Evolutionary conservation across 2,113 vertebrate species (phyloP).

Genomic region (human (Homo sapiens)): DNA sequence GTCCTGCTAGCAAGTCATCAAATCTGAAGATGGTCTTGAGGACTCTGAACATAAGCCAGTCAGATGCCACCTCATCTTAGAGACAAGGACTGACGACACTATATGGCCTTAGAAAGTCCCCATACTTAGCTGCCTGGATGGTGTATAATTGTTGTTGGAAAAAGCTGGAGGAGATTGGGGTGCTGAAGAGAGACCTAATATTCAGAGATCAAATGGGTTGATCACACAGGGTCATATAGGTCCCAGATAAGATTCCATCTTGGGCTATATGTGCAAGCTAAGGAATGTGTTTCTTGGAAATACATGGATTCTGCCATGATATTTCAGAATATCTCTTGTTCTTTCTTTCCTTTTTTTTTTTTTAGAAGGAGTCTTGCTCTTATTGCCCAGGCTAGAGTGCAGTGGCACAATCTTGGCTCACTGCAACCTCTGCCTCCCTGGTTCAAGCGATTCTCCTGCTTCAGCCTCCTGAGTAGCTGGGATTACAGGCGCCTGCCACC

Average conservation of each 20-base stretch:
- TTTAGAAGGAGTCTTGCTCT: too few species aligned
- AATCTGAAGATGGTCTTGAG: not conserved
- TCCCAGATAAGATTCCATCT: not conserved
- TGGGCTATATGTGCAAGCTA: not conserved
- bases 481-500: too few species aligned
- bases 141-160: not conserved
- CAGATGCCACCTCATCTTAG: not conserved
- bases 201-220: not conserved
- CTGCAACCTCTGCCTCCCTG: too few species aligned
- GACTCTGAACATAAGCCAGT: not conserved
- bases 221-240: not conserved
- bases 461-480: too few species aligned
- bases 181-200: not conserved
- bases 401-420: fast-evolving
- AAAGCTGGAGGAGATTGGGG: not conserved
- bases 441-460: too few species aligned
- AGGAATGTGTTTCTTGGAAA: not conserved
- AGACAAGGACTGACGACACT: not conserved
- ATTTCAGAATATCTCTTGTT: not conserved
- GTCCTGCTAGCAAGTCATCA: not conserved
- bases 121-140: not conserved
- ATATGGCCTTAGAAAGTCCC: fast-evolving
- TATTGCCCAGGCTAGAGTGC: too few species aligned
- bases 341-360: not conserved
- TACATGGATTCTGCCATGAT: not conserved